Evolutionary conservation across 2,888 invertebrate genomes (phyloP).

Genomic region (Apotomis betuletana): DNA sequence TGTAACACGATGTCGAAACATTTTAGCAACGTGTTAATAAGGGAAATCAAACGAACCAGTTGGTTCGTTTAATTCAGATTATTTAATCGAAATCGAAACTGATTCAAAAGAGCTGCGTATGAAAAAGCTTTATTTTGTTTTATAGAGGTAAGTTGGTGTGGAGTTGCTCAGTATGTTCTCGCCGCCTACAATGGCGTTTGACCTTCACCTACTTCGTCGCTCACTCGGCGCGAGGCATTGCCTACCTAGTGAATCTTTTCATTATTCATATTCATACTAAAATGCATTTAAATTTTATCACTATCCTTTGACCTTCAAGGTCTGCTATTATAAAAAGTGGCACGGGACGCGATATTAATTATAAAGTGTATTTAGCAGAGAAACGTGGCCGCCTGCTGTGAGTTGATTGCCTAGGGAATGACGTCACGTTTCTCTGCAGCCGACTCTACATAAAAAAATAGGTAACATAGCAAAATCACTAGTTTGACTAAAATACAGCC

Average conservation of each 20-base stretch:
- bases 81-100: slow-evolving; percentile 20
- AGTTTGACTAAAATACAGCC: no score
- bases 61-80: neutral
- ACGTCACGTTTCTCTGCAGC: no score
- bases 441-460: no score
- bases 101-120: slow-evolving; percentile 30
- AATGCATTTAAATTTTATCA: slow-evolving; percentile 37
- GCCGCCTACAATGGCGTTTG: slow-evolving; percentile 74
- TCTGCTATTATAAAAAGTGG: no score
- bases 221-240: slow-evolving; percentile 71
- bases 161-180: slow-evolving; percentile 66
- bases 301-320: neutral
- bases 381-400: no score
- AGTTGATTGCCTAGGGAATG: no score
- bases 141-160: slow-evolving; percentile 52
- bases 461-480: no score
- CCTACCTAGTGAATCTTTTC: slow-evolving; percentile 69
- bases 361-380: no score
- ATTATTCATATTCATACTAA: slow-evolving; percentile 59
- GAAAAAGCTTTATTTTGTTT: slow-evolving; percentile 38
- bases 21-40: slow-evolving; percentile 11
- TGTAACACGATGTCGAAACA: neutral
- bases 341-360: no score
- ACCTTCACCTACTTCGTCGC: slow-evolving; percentile 81
- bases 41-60: slow-evolving; percentile 14